Conservation (phyloP, 2,113 vertebrate species). For the Alouatta palliata region DNA sequence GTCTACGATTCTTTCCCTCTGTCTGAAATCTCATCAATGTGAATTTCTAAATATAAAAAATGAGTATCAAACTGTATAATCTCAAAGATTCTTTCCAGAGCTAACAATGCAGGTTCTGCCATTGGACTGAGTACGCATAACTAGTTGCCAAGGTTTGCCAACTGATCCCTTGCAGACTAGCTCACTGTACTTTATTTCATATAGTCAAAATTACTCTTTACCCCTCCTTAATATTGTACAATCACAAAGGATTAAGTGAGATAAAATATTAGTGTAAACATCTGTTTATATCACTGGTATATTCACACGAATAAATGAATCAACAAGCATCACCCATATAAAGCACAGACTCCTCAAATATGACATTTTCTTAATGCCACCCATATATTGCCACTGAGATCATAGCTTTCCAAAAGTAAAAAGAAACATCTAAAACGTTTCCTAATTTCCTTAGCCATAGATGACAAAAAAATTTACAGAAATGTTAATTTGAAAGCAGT, state of each 20-base stretch:
- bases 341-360: neutral
- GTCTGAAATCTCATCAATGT: neutral
- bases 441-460: too few relatives aligned
- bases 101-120: neutral
- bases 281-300: neutral
- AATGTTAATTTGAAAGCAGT: too few relatives aligned
- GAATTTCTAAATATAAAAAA: neutral
- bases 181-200: neutral
- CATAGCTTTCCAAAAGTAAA: neutral
- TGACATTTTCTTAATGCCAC: neutral
- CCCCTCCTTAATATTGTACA: neutral
- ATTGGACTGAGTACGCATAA: neutral
- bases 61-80: neutral
- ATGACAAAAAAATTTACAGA: too few relatives aligned
- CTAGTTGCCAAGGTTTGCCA: neutral
- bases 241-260: neutral
- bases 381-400: neutral
- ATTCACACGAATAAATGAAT: neutral
- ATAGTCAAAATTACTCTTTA: conserved; percentile 3
- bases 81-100: neutral
- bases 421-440: neutral
- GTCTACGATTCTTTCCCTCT: neutral
- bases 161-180: neutral
- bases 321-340: neutral
- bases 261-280: neutral